Percentiles rank a stretch among this genome's conserved stretches.
Conservation (phyloP, 2,797 vertebrate genomes). For the Philypnodon macrostomus region DNA sequence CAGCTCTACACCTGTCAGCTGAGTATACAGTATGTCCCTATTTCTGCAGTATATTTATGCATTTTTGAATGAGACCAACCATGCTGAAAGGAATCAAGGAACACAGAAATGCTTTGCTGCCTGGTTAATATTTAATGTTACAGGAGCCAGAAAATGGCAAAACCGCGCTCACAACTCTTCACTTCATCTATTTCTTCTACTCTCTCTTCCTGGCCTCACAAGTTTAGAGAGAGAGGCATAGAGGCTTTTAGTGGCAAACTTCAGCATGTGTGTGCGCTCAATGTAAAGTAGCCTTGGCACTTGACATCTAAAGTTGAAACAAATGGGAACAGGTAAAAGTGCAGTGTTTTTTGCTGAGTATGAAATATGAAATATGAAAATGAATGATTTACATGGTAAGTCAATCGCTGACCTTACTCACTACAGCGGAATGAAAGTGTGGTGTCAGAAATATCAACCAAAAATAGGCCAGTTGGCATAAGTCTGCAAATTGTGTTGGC, state of each 20-base stretch:
- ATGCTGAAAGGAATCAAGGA: slow-evolving; percentile 19
- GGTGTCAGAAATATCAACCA: slow-evolving; percentile 26
- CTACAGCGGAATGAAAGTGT: neutral
- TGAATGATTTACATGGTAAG: neutral
- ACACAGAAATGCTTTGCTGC: slow-evolving; percentile 37
- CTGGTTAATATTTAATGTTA: slow-evolving; percentile 68
- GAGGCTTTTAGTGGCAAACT: slow-evolving; percentile 31
- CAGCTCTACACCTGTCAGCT: slow-evolving; percentile 25
- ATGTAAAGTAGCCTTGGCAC: neutral
- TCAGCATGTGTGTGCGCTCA: slow-evolving; percentile 6
- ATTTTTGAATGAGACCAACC: slow-evolving; percentile 34
- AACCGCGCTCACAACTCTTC: slow-evolving; percentile 25
- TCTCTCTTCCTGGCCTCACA: neutral
- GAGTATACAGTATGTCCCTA: slow-evolving; percentile 6
- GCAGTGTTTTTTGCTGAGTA: neutral
- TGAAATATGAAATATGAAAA: neutral
- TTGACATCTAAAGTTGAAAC: neutral
- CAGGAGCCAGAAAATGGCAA: slow-evolving; percentile 56
- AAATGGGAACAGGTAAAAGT: neutral
- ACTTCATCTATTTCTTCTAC: slow-evolving; percentile 22
- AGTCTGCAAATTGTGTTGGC: neutral
- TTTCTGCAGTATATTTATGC: slow-evolving; percentile 9
- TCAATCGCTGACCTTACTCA: neutral
- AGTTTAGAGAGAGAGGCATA: slow-evolving; percentile 13
- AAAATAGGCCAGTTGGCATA: neutral